Percentiles rank a stretch among this genome's conserved stretches.
phyloP scores from a whole-genome alignment of 2,797 vertebrate genomes.

The Molossus alvarezi region DNA sequence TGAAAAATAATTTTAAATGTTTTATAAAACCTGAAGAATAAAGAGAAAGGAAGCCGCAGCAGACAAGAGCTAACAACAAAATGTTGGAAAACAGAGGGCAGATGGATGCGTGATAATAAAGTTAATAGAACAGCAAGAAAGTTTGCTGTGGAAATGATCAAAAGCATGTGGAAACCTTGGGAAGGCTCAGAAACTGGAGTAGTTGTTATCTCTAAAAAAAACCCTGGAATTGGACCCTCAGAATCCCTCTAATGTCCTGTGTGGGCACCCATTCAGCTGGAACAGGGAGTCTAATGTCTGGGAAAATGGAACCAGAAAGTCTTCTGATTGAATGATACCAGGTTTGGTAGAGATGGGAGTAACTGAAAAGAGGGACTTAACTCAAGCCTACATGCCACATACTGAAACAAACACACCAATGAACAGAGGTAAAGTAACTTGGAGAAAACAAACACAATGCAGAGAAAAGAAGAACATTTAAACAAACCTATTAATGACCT shows the following conservation, averaged over 20 bases:
- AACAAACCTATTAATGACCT: not conserved
- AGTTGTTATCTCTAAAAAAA: not conserved
- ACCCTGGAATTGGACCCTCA: not conserved
- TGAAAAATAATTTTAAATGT: not conserved
- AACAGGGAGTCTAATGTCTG: not conserved
- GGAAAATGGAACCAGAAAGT: not conserved
- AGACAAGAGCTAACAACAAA: slow-evolving; percentile 15
- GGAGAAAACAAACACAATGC: not conserved
- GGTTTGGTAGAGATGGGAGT: not conserved
- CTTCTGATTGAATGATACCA: not conserved
- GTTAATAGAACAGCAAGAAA: slow-evolving; percentile 11
- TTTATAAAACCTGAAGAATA: not conserved
- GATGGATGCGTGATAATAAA: slow-evolving; percentile 4
- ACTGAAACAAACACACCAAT: not conserved
- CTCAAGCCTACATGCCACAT: not conserved
- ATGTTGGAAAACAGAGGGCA: slow-evolving; percentile 40
- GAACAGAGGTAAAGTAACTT: not conserved
- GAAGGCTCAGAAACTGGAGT: not conserved
- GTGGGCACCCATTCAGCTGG: not conserved
- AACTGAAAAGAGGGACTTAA: not conserved
- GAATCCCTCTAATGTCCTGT: not conserved
- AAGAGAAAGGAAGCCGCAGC: slow-evolving; percentile 15
- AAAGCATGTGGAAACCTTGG: not conserved
- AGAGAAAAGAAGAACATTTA: not conserved
- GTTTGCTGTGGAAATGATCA: not conserved